phyloP scores from a whole-genome alignment of 1,140 invertebrate species.

The Cardiocondyla obscurior region DNA sequence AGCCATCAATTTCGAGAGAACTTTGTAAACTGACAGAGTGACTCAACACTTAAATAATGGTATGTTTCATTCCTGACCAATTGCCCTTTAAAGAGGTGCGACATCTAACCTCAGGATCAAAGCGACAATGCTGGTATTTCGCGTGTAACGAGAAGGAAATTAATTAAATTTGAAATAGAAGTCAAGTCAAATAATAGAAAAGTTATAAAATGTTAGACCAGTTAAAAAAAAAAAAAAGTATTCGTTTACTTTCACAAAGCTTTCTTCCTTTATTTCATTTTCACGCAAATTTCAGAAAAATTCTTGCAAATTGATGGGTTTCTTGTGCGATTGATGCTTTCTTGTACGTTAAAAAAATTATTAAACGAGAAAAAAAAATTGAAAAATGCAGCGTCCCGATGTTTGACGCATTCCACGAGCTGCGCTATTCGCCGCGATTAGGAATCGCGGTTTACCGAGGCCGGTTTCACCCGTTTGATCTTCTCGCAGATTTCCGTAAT shows the following conservation, averaged over 20 bases:
- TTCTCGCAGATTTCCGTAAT: conserved; percentile 39
- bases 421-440: conserved; percentile 15
- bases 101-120: conserved; percentile 38
- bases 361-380: neutral
- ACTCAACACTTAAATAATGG: conserved; percentile 49
- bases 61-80: conserved; percentile 42
- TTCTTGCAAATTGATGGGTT: neutral
- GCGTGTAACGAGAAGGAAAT: neutral
- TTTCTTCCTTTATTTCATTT: neutral
- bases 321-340: neutral
- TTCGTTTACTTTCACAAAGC: neutral
- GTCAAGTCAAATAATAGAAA: neutral
- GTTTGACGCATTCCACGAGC: conserved; percentile 21
- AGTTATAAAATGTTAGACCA: neutral
- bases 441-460: conserved; percentile 52
- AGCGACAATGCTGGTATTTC: neutral
- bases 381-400: neutral
- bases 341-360: neutral
- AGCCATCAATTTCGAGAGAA: conserved; percentile 43
- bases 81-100: conserved; percentile 50
- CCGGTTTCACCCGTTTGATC: conserved; percentile 37
- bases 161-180: conserved; percentile 4
- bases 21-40: conserved; percentile 44
- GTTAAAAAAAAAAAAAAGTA: neutral
- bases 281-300: neutral